Evolutionary conservation across 1,140 invertebrate species (phyloP), one percentile per base, ranked within the genome.

Genomic region (Vanessa atalanta): DNA sequence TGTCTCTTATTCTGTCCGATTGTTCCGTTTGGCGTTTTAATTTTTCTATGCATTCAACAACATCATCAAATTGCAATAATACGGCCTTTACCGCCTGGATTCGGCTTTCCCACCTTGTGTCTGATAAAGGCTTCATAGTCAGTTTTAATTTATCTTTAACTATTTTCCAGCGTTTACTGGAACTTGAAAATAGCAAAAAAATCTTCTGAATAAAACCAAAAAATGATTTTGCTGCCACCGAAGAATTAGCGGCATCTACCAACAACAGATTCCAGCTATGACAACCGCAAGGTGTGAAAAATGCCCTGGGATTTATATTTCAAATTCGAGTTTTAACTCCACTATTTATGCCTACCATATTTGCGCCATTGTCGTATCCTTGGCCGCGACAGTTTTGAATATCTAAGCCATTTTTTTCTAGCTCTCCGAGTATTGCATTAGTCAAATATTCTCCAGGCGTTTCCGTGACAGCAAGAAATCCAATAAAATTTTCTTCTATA

Each of bases 261-360:
- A 81, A 65, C 16, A 81, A n/a, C 7, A 79, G 73, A 77, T 81
- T 81, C 55, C 57, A 77, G 57, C 76, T 81, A 70, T 80, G 81
- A 69, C 72, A 75, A 9, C 77, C 75, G 72, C 77, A 79, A 57
- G 74, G 72, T 71, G 68, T 53, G 57, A 73, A 79, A 73, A 74
- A 75, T 69, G 72, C 72, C 31, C 65, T 51, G 14, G 75, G 80
- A 53, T 77, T 77, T 72, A 63, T 64, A 64, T 75, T 66, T 16
- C 73, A 55, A 64, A 78, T 76, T 68, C 76, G 61, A 43, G 63
- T 82, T 76, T 82, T 73, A 65, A 82, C 75, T 60, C 73, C 75
- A 71, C 48, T 83, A 76, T 82, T 82, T 78, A 77, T 61, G 23
- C 78, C 82, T 68, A 71, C 66, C 70, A 82, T 80, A 76, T 83